These are phyloP conservation scores for Chinchilla lanigera DNA, from an alignment of 2,113 vertebrate species.

Conservation along the genomic window DNA sequence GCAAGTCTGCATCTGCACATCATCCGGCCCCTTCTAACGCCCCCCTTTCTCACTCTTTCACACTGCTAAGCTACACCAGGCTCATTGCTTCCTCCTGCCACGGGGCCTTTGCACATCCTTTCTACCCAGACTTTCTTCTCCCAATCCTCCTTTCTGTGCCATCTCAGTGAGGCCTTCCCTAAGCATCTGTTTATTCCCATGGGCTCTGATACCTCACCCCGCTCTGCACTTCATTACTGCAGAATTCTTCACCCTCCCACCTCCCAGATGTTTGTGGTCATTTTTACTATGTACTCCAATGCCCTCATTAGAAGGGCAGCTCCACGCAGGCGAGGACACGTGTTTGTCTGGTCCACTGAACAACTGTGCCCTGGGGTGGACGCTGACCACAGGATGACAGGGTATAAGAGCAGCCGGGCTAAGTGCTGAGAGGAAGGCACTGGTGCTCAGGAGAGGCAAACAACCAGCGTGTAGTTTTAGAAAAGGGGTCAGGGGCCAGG, in stretches of 20 bases:
- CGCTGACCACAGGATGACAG: neutral
- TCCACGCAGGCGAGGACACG: neutral
- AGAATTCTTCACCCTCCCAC: neutral
- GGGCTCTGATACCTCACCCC: no score
- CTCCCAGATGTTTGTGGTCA: neutral
- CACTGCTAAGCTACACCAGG: neutral
- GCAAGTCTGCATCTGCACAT: neutral
- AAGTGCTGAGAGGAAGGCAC: neutral
- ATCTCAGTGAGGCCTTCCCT: neutral
- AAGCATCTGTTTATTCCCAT: neutral
- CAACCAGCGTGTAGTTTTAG: neutral
- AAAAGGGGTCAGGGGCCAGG: neutral
- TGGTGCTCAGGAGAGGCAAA: neutral
- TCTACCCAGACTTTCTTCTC: neutral
- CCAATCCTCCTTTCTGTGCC: neutral
- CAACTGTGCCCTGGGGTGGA: neutral
- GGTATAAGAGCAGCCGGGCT: neutral
- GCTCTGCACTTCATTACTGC: neutral
- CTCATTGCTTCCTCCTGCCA: neutral
- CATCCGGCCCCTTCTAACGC: neutral
- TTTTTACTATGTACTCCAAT: neutral
- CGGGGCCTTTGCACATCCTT: neutral
- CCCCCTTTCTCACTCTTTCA: neutral
- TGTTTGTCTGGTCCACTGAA: neutral
- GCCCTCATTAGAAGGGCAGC: neutral